Evolutionary conservation across 2,113 vertebrate genomes (phyloP), one percentile per base, ranked within the genome.

Genomic region (Lates calcarifer): DNA sequence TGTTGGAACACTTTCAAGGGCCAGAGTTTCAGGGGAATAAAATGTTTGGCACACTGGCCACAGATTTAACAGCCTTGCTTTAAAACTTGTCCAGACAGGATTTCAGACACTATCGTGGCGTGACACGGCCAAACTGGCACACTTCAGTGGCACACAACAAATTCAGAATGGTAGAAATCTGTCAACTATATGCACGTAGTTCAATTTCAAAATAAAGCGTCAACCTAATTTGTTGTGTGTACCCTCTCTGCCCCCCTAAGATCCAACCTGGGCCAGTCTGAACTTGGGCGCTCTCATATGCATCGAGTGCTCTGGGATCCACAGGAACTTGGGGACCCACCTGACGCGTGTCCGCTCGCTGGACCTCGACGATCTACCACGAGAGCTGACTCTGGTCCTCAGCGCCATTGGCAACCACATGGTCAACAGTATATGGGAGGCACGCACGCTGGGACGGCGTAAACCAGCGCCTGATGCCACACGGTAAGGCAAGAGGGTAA

Each of bases 211-310:
- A 24, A 58, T 37, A 24, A 68, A 49, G 35, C 8, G 4, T 35
- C 31, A 39, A 8, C 14, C 20, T 61, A 3, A 75, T 61, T 39
- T 41, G 2, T 24, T 73, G 26, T 66, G n/a, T 81, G 18, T 35
- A 1, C 5, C 2, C 6, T 75, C 43, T 18, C 33, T 56, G n/a
- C n/a, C n/a, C 26, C 51, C 24, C 33, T 17, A n/a, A 94, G 93
- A 94, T 89, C 93, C 93, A 0, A 94, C 92, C 12, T 94, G 93
- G 93, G 93, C 92, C 87, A 94, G 93, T 71, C 88, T 94, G 77
- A 94, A 94, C 79, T 87, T 94, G 33, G 93, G 93, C 0, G 93
- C 93, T 22, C 93, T 94, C 74, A 92, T 94, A 18, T 94, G 93
- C 79, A 94, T 94, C 35, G 93, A 94, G 84, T 94, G 93, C 45